phyloP scores from a whole-genome alignment of 2,888 invertebrate species.

The Callimorpha dominula region DNA sequence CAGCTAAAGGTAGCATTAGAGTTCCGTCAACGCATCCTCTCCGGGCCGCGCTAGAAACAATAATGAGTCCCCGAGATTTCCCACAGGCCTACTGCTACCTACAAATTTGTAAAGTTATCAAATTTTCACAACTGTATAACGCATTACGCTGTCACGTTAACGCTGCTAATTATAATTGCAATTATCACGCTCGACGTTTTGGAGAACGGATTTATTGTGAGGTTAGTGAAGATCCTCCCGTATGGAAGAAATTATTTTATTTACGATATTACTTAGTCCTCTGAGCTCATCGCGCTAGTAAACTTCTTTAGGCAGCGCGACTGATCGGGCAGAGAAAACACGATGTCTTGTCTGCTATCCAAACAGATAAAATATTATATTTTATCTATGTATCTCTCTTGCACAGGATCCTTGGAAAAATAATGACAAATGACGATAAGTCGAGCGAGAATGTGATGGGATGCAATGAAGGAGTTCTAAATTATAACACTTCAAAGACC shows the following conservation, averaged over 20 bases:
- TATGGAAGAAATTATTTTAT: slow-evolving; percentile 3
- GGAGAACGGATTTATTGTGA: slow-evolving; percentile 25
- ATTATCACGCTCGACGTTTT: slow-evolving; percentile 59
- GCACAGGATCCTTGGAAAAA: too few relatives aligned
- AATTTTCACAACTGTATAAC: slow-evolving; percentile 85
- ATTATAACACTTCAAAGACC: too few relatives aligned
- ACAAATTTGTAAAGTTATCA: slow-evolving; percentile 86
- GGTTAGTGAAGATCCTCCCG: not conserved
- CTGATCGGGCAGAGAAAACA: not conserved
- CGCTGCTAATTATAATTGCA: slow-evolving; percentile 81
- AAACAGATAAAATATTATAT: too few relatives aligned
- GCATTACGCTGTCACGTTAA: slow-evolving; percentile 69
- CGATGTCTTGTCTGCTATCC: too few relatives aligned
- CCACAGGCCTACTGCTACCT: slow-evolving; percentile 81
- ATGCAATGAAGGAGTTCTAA: too few relatives aligned
- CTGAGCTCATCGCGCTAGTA: too few relatives aligned
- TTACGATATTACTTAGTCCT: not conserved
- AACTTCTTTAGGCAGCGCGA: not conserved
- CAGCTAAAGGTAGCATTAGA: slow-evolving; percentile 79
- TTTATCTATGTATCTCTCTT: too few relatives aligned
- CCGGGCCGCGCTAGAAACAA: slow-evolving; percentile 74
- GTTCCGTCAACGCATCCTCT: slow-evolving; percentile 72
- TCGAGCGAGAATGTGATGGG: too few relatives aligned
- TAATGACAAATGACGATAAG: too few relatives aligned
- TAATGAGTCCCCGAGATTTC: slow-evolving; percentile 82